Evolutionary conservation across 1,140 invertebrate species (phyloP), one percentile per base, ranked within the genome.

Genomic region (Lordiphosa collinella): DNA sequence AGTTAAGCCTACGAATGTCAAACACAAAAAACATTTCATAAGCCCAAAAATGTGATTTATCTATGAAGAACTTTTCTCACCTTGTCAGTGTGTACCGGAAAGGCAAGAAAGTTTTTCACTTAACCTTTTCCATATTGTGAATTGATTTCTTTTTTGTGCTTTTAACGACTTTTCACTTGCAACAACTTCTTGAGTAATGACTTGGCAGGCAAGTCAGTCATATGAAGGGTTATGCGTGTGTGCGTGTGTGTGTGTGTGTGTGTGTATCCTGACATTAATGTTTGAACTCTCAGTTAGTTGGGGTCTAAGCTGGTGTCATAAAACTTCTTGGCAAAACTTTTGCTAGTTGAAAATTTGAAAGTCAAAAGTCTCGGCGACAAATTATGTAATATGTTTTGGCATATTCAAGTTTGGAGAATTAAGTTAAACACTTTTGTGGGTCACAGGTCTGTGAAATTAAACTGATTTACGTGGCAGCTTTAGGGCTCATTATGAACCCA

Each of bases 71-170:
- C 12, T 37, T 54, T 36, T 9, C 41, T 61, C 53, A 74, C 68
- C 58, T 68, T 79, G 68, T 68, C 74, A 64, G 62, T 79, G 70
- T 78, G 73, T 25, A 25, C 22, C 22, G 22, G 22, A 25, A 25
- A 25, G 22, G 29, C 66, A 80, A 82, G 61, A 82, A 80, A 80
- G 18, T 80, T 80, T 80, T 80, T 82, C 75, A 80, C 75, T 80
- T 80, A 80, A 76, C 75, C 76, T 71, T 82, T 62, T 70, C 50
- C 41, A 44, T 44, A 25, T 67, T 56, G 43, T 82, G 65, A 82
- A 79, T 79, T 79, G 75, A 79, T 79, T 79, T 67, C 47, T 66
- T 57, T 71, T 37, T 43, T 52, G 22, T 43, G 52, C 56, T 55
- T 62, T 58, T 76, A 82, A 82, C 76, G 75, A 82, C 75, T 82